Evolutionary conservation across 2,113 vertebrate species (phyloP).

Genomic region (Hyaena hyaena): DNA sequence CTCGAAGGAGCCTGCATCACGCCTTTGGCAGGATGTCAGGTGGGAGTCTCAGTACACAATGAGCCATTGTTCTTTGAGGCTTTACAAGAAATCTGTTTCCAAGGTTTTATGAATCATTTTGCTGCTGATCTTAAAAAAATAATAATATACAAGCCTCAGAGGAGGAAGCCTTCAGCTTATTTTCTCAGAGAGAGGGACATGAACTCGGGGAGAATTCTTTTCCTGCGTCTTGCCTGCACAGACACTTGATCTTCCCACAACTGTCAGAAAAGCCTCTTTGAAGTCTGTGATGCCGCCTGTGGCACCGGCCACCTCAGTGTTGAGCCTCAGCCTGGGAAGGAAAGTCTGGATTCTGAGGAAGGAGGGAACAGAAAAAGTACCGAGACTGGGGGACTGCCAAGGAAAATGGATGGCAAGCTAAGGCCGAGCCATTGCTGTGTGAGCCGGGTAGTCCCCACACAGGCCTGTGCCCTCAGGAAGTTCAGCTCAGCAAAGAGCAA

Average conservation of each 20-base stretch:
- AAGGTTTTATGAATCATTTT: conserved; percentile 81
- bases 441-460: neutral
- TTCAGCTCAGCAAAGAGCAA: neutral
- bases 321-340: neutral
- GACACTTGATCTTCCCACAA: conserved; percentile 29
- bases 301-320: neutral
- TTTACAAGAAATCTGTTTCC: conserved; percentile 79
- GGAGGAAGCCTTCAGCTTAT: conserved; percentile 60
- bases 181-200: conserved; percentile 63
- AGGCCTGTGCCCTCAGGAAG: neutral
- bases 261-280: conserved; percentile 53
- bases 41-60: conserved; percentile 78
- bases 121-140: conserved; percentile 72
- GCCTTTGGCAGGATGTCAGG: conserved; percentile 79
- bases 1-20: conserved; percentile 72
- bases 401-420: neutral
- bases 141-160: conserved; percentile 72
- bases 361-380: neutral
- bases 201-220: conserved; percentile 64
- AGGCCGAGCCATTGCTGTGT: neutral
- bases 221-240: neutral
- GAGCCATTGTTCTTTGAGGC: conserved; percentile 79
- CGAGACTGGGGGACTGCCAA: neutral
- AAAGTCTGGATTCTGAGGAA: neutral
- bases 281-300: conserved; percentile 6